Evolutionary conservation across 2,888 invertebrate species (phyloP).

Genomic region (Disparrhopalites patrizii): DNA sequence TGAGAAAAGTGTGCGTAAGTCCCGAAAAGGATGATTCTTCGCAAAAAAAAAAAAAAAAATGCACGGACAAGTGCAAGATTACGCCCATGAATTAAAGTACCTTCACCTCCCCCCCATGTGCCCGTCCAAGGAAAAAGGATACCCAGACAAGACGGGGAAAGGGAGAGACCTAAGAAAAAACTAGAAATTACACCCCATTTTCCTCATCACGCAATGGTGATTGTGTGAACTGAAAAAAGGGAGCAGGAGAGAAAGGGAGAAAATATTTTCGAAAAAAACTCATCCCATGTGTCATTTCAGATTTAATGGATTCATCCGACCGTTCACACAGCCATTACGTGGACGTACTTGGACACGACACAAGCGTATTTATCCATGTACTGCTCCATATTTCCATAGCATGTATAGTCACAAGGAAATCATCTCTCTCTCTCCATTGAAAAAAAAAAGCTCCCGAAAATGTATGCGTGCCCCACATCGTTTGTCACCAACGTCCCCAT

Average conservation of each 20-base stretch:
- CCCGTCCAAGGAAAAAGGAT: no score
- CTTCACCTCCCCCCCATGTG: no score
- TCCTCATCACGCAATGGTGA: conserved; percentile 19
- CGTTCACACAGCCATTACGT: no score
- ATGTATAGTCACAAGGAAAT: no score
- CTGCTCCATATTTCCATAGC: neutral
- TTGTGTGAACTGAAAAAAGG: neutral
- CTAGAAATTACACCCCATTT: conserved; percentile 37
- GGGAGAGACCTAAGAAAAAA: conserved; percentile 25
- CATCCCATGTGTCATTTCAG: conserved; percentile 20
- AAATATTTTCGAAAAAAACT: conserved; percentile 12
- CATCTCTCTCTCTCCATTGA: no score
- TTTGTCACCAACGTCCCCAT: no score
- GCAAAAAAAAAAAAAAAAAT: no score
- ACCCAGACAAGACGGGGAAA: neutral
- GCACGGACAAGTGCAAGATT: conserved; percentile 44
- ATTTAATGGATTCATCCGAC: conserved; percentile 18
- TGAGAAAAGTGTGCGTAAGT: no score
- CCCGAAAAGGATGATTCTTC: no score
- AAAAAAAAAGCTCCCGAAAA: no score
- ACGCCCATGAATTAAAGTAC: conserved; percentile 48
- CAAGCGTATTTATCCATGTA: neutral
- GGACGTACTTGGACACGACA: no score
- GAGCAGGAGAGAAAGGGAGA: neutral
- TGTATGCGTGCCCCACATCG: no score